Evolutionary conservation across 2,888 invertebrate species (phyloP).

Genomic region (Strigamia transsilvanica): DNA sequence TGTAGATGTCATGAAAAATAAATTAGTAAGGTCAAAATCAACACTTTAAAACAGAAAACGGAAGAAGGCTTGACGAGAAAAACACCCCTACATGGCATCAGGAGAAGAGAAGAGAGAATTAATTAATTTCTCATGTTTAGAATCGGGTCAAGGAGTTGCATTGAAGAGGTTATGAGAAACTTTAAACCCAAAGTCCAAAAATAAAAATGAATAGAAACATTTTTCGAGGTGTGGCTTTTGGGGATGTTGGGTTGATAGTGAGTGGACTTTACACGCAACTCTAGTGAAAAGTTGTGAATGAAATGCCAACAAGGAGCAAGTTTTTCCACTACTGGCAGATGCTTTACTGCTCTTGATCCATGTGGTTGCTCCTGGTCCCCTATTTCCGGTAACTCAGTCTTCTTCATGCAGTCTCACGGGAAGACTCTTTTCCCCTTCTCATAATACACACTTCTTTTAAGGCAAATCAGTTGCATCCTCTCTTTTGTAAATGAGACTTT

Average conservation of each 20-base stretch:
- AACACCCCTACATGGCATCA: not conserved
- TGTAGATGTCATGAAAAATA: not conserved
- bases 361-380: slow-evolving; percentile 39
- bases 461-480: slow-evolving; percentile 39
- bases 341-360: slow-evolving; percentile 2
- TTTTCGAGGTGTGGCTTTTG: slow-evolving; percentile 21
- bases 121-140: slow-evolving; percentile 14
- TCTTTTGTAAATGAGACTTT: slow-evolving; percentile 31
- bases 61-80: not conserved
- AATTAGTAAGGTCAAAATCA: slow-evolving; percentile 2
- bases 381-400: slow-evolving; percentile 44
- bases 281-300: slow-evolving; percentile 39
- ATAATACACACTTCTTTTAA: not conserved
- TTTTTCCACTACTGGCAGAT: slow-evolving; percentile 37
- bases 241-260: slow-evolving; percentile 22
- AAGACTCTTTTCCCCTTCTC: slow-evolving; percentile 31
- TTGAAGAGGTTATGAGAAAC: slow-evolving; percentile 28
- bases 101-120: not conserved
- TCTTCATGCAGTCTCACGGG: slow-evolving; percentile 36
- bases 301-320: slow-evolving; percentile 36
- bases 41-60: not conserved
- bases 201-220: not conserved
- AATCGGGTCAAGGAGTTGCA: slow-evolving; percentile 14
- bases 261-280: slow-evolving; percentile 32
- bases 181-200: not conserved